Evolutionary conservation across 2,888 invertebrate species (phyloP), one percentile per base, ranked within the genome.

Genomic region (Zygothrica quintamaculata): DNA sequence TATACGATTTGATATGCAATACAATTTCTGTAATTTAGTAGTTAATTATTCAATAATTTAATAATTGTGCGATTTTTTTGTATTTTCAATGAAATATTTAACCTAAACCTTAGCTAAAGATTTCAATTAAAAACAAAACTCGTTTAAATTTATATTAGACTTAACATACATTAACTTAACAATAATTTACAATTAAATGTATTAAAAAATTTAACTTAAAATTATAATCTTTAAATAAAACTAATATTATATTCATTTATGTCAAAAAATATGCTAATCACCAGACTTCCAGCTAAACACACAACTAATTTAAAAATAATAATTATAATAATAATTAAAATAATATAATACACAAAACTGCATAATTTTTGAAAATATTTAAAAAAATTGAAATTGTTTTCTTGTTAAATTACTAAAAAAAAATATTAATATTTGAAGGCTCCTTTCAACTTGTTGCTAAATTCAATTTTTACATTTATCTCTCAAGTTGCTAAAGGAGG

Each of bases 151-250:
- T 81, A 61, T 65, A 80, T 77, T 87, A 74, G 74, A 72, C 68
- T 62, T 77, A 56, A 79, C 18, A 3, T 60, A 53, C n/a, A 61
- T 67, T 57, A 60, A 69, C 65, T 46, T 77, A 71, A 81, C 55
- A 71, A 78, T 81, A 72, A 81, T 84, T 84, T 87, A 87, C 67
- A 81, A 74, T 72, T 84, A 77, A 84, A 77, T 77, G 75, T 87
- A 87, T 77, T 73, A 71, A 84, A 81, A 44, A 29, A 29, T 9
- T 72, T 62, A 77, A 84, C 68, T 80, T 87, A 77, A 22, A 22
- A 22, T 22, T 22, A 22, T 22, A 22, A 65, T 55, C 64, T 34
- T 48, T 48, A 75, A 51, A 34, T 48, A 51, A 53, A 34, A 60
- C 55, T 18, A 51, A 62, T 48, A n/a, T 43, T 60, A 65, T 60